phyloP scores from a whole-genome alignment of 2,888 invertebrate genomes.

The Melitaea athalia region DNA sequence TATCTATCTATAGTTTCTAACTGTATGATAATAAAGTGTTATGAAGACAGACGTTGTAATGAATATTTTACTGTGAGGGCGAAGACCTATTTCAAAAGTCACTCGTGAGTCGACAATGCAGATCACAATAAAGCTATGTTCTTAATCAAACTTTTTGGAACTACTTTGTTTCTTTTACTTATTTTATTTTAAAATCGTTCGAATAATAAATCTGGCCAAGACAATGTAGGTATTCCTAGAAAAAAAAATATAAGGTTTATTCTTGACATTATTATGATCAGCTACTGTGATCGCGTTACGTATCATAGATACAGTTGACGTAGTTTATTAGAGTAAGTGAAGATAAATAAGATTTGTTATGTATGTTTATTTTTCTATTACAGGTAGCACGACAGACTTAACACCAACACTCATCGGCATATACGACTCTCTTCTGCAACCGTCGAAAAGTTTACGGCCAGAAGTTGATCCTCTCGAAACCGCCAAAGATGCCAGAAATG shows the following conservation, averaged over 20 bases:
- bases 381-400: constrained; percentile 93
- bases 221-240: no score
- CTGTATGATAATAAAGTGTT: neutral
- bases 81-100: neutral
- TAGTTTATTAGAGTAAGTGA: neutral
- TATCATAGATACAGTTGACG: no score
- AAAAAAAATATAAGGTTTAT: no score
- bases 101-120: neutral
- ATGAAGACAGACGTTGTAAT: neutral
- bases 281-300: no score
- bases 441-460: constrained; percentile 63
- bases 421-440: constrained; percentile 89
- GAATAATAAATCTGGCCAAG: no score
- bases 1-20: constrained; percentile 13
- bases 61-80: neutral
- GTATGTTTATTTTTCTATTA: constrained; percentile 59
- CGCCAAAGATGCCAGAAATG: constrained; percentile 78
- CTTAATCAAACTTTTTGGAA: no score
- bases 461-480: constrained; percentile 63
- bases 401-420: constrained; percentile 93
- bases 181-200: no score
- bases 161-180: no score
- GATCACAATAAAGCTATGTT: neutral
- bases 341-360: neutral
- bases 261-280: no score